phyloP scores from a whole-genome alignment of 2,888 invertebrate species.

The Lithophane semibrunnea region DNA sequence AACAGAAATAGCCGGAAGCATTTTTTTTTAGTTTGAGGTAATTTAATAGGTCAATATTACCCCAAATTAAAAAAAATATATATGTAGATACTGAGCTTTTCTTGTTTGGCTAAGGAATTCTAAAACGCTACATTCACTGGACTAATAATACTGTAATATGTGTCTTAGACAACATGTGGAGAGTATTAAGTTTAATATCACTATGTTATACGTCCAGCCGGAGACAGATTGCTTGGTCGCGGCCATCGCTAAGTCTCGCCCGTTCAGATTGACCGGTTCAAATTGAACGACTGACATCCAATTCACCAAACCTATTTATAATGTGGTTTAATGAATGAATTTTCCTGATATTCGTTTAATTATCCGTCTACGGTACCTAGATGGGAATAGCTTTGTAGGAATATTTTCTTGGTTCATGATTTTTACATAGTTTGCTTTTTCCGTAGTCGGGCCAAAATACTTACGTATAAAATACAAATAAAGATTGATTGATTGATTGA shows the following conservation, averaged over 20 bases:
- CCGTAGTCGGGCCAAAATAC: no score
- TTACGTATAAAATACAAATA: no score
- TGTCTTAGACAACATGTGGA: conserved; percentile 24
- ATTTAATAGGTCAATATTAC: no score
- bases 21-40: not conserved
- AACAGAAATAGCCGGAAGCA: not conserved
- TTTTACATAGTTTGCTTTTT: not conserved
- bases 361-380: not conserved
- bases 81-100: not conserved
- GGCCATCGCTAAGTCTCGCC: conserved; percentile 13
- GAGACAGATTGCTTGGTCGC: conserved; percentile 46
- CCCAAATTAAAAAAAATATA: no score
- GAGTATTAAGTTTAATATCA: conserved; percentile 36
- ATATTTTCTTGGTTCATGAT: not conserved
- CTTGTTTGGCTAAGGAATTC: not conserved
- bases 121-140: not conserved
- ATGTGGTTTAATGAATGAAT: not conserved
- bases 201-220: conserved; percentile 27
- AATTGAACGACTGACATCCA: conserved; percentile 29
- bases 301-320: conserved; percentile 29
- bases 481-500: no score
- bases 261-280: conserved; percentile 20
- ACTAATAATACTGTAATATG: conserved; percentile 23
- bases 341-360: conserved; percentile 1
- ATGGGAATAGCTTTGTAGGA: not conserved